A percentile compares a stretch with the other conserved stretches of the same genome.
These are phyloP conservation scores for Gallinago jamesoni DNA, from an alignment of 2,113 vertebrate species.

Conservation along the genomic window DNA sequence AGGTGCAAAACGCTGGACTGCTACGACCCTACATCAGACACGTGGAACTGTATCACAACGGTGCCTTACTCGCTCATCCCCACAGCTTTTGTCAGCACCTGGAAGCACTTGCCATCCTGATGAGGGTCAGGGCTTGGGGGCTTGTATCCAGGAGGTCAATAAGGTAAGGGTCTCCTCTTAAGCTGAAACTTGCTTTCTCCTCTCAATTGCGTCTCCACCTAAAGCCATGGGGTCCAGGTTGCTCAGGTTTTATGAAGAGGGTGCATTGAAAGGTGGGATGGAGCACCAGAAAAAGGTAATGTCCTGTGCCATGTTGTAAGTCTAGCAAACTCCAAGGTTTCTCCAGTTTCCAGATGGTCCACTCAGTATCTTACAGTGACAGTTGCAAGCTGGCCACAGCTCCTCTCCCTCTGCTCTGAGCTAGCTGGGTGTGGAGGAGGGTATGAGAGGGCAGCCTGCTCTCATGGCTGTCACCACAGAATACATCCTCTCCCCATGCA, in stretches of 20 bases:
- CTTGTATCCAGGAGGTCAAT: neutral
- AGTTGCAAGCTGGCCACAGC: neutral
- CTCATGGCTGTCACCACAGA: neutral
- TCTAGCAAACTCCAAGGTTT: neutral
- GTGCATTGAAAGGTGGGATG: neutral
- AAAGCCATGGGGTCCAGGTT: neutral
- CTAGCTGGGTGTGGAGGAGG: neutral
- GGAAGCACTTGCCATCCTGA: constrained; percentile 93
- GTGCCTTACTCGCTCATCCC: constrained; percentile 97
- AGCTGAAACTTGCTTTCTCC: neutral
- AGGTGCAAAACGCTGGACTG: constrained; percentile 95
- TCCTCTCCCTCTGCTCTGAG: neutral
- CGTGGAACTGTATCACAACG: constrained; percentile 92
- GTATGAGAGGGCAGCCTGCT: neutral
- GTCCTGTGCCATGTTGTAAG: neutral
- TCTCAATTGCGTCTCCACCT: rapidly evolving
- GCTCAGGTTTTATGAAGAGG: neutral
- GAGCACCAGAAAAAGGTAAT: neutral
- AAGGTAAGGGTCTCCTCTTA: constrained; percentile 61
- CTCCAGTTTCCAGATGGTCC: neutral
- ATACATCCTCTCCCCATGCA: neutral
- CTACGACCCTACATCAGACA: constrained; percentile 90
- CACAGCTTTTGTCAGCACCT: constrained; percentile 95
- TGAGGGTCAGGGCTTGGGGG: constrained; percentile 5
- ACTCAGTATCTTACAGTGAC: neutral